These are phyloP conservation scores for Holocentrus rufus DNA, from an alignment of 2,797 vertebrate genomes.

Conservation along the genomic window DNA sequence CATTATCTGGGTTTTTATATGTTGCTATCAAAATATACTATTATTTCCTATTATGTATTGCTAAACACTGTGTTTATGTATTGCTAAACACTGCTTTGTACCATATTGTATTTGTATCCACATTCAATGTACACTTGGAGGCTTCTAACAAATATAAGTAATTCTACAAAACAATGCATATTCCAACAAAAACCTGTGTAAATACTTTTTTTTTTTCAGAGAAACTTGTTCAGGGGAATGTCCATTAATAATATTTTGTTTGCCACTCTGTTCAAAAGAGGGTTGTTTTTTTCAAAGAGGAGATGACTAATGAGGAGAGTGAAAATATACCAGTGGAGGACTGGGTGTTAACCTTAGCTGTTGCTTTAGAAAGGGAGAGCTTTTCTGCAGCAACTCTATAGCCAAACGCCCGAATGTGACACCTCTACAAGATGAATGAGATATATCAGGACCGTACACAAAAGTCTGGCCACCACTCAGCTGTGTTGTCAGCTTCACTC, in stretches of 20 bases:
- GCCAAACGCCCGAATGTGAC: constrained; percentile 26
- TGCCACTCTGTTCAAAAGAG: constrained; percentile 16
- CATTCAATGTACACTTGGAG: neutral
- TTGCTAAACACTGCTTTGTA: neutral
- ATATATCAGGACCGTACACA: neutral
- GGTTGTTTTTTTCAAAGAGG: constrained; percentile 2
- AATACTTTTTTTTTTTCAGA: constrained; percentile 35
- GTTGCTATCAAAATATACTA: neutral
- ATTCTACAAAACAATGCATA: neutral
- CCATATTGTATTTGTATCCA: neutral
- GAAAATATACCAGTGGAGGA: constrained; percentile 35
- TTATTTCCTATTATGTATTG: too few relatives aligned
- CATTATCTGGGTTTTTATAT: neutral
- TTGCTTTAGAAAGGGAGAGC: constrained; percentile 16
- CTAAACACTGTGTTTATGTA: too few relatives aligned
- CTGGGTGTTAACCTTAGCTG: constrained; percentile 57
- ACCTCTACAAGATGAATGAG: constrained; percentile 31
- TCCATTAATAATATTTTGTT: constrained; percentile 22
- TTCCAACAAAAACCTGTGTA: constrained; percentile 18
- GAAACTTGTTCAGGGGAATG: constrained; percentile 29
- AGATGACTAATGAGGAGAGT: constrained; percentile 21
- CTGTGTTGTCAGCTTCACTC: neutral
- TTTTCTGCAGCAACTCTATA: constrained; percentile 1
- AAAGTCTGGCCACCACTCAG: constrained; percentile 33
- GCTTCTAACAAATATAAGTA: neutral